phyloP scores from a whole-genome alignment of 2,113 vertebrate genomes.

The Dunckerocampus dactyliophorus region DNA sequence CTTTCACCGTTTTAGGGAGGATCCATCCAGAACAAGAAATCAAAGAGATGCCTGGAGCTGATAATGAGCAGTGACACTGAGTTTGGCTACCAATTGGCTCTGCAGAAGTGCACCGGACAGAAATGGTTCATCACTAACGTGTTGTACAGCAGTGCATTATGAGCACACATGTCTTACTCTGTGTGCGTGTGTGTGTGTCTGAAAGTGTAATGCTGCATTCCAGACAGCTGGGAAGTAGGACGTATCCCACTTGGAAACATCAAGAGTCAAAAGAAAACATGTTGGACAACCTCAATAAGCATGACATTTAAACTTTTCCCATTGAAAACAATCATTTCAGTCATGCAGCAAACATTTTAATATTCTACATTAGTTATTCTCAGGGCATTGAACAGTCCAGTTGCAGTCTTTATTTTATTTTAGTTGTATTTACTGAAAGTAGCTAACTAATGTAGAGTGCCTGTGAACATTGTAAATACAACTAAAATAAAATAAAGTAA shows the following conservation, averaged over 20 bases:
- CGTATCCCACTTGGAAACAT: not conserved
- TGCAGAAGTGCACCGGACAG: conserved; percentile 93
- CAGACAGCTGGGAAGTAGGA: not conserved
- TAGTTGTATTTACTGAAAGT: no score
- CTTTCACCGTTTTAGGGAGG: conserved; percentile 81
- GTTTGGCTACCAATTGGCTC: conserved; percentile 88
- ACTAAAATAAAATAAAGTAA: no score
- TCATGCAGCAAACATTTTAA: no score
- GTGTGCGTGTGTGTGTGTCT: not conserved
- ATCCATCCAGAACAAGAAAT: conserved; percentile 94
- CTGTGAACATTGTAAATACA: no score
- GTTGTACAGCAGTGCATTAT: conserved; percentile 62
- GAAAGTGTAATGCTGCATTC: conserved; percentile 9
- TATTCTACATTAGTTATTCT: no score
- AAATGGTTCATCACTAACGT: conserved; percentile 93
- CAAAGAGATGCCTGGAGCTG: conserved; percentile 94
- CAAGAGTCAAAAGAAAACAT: not conserved
- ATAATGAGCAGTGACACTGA: conserved; percentile 85
- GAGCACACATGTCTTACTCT: conserved; percentile 1
- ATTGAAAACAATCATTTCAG: no score
- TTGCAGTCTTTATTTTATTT: no score
- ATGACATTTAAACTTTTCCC: no score
- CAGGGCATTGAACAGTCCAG: no score
- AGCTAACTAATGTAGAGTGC: no score
- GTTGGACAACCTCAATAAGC: not conserved